Evolutionary conservation across 2,797 vertebrate species (phyloP).

Genomic region (Myoxocephalus aenaeus): DNA sequence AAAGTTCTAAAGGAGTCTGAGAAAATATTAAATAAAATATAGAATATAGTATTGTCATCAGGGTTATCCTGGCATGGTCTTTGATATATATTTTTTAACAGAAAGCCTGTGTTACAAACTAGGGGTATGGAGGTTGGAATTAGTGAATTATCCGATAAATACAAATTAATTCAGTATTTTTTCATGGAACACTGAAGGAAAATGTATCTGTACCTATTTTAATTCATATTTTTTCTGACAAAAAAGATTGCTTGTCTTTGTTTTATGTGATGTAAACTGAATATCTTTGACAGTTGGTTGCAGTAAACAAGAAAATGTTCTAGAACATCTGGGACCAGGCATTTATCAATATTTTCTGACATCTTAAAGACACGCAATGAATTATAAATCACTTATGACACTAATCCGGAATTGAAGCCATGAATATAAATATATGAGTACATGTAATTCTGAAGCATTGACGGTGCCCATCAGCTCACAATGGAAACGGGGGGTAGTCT

Average conservation of each 20-base stretch:
- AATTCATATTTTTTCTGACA: background rate
- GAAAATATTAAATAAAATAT: background rate
- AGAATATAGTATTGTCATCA: background rate
- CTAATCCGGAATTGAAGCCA: background rate
- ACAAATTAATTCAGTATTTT: too few relatives aligned
- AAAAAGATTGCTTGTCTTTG: background rate
- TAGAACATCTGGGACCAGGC: background rate
- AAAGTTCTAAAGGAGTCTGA: background rate
- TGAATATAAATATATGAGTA: background rate
- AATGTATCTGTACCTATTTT: background rate
- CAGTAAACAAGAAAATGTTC: background rate
- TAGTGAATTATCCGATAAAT: too few relatives aligned
- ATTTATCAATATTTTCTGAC: background rate
- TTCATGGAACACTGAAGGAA: background rate
- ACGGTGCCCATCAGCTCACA: background rate
- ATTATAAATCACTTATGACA: background rate
- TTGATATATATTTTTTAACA: background rate
- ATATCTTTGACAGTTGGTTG: background rate
- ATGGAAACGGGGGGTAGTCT: too few relatives aligned
- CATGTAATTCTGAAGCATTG: slow-evolving; percentile 5
- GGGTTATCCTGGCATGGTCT: background rate
- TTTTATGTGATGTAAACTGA: background rate
- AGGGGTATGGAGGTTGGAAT: background rate
- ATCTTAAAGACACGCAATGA: background rate
- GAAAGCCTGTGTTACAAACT: background rate